These are phyloP conservation scores for Setophaga coronata DNA, from an alignment of 2,113 vertebrate genomes.

Conservation along the genomic window DNA sequence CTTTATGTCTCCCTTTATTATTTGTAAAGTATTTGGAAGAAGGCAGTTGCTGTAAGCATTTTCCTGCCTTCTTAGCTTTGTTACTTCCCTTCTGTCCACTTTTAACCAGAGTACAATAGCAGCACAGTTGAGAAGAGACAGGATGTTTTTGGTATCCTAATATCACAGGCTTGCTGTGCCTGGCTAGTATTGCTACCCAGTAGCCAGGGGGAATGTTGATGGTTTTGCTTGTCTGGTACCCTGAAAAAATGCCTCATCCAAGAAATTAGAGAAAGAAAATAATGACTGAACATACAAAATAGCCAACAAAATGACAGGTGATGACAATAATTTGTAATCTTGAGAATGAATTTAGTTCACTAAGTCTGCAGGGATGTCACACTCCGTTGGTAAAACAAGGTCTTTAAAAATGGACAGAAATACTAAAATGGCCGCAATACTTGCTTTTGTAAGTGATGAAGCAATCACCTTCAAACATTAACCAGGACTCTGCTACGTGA, in stretches of 20 bases:
- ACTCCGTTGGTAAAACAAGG: neutral
- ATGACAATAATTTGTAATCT: slow-evolving; percentile 5
- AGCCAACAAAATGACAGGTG: slow-evolving; percentile 18
- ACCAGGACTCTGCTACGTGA: rapidly evolving
- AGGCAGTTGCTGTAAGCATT: neutral
- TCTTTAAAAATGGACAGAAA: neutral
- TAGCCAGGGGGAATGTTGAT: neutral
- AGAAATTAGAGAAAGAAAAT: slow-evolving; percentile 29
- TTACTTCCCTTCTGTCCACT: neutral
- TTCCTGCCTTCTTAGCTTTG: neutral
- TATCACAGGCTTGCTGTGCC: neutral
- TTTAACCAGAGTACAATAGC: neutral
- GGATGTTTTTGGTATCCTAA: neutral
- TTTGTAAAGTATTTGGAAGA: neutral
- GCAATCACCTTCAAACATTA: neutral
- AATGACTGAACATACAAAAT: slow-evolving; percentile 14
- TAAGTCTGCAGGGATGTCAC: neutral
- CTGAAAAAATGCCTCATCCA: neutral
- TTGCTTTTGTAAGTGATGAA: neutral
- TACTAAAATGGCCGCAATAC: neutral
- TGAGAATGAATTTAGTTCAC: slow-evolving; percentile 45
- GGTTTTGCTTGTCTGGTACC: neutral
- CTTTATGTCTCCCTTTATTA: neutral
- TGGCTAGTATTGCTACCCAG: neutral
- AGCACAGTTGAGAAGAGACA: neutral